Evolutionary conservation across 2,797 vertebrate species (phyloP).

Genomic region (Enteromius treurensis): DNA sequence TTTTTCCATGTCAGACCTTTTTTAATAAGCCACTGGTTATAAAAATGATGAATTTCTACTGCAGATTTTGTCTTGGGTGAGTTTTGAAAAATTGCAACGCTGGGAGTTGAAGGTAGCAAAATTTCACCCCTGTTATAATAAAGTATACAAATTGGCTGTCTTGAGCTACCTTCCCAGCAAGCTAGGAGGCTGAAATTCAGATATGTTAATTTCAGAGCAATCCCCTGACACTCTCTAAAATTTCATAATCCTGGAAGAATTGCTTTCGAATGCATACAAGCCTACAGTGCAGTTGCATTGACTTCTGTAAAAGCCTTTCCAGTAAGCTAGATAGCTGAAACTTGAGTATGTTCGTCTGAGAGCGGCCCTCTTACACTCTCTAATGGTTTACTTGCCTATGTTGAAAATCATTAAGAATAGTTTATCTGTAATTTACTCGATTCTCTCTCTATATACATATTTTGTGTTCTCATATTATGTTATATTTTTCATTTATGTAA

Average conservation of each 20-base stretch:
- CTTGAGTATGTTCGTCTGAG: constrained; percentile 3
- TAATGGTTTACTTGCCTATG: constrained; percentile 17
- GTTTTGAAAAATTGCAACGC: background rate
- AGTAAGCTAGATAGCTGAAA: constrained; percentile 8
- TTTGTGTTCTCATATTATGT: background rate
- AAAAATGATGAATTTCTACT: background rate
- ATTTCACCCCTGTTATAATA: constrained; percentile 1
- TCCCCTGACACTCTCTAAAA: background rate
- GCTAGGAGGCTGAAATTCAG: background rate
- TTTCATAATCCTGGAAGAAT: background rate
- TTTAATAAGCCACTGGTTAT: background rate
- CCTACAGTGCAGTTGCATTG: background rate
- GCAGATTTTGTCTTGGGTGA: background rate
- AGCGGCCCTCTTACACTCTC: background rate
- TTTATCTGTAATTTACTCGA: background rate
- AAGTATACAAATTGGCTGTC: constrained; percentile 2
- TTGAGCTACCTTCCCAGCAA: background rate
- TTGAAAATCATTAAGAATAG: constrained; percentile 7
- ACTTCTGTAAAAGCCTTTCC: constrained; percentile 17
- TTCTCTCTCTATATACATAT: background rate
- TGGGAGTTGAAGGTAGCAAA: background rate
- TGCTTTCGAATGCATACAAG: background rate
- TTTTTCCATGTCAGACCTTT: background rate
- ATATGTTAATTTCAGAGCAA: constrained; percentile 15
- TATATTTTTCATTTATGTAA: background rate